Evolutionary conservation across 2,888 invertebrate species (phyloP), one percentile per base, ranked within the genome.

Genomic region (Crepidodera aurea): DNA sequence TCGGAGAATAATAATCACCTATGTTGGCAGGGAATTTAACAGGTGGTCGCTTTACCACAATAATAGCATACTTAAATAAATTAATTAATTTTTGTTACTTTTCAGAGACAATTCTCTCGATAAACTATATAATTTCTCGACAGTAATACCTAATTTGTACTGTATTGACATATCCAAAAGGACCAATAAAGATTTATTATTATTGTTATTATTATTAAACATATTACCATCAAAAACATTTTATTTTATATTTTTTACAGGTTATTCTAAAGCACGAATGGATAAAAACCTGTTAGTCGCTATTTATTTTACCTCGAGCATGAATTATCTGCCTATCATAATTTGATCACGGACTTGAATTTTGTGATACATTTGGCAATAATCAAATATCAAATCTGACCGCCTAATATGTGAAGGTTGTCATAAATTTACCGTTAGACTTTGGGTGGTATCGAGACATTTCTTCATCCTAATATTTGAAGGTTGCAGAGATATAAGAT

Each of bases 1-100:
- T 60, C 60, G 22, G n/a, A 25, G 60, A 60, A 60, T 55, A 40
- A 50, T 54, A 60, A 40, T 60, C 48, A 27, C 5, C 22, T 1
- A 3, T 8, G 15, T 48, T 19, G 32, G 19, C 12, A 15, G 34
- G 40, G 55, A 50, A 60, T 56, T 42, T 22, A 46, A 46, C 16
- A 39, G 8, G 32, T 42, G 19, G 4, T 10, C 18, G 5, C 10
- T 29, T 6, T 6, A 29, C 5, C 29, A 29, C 10, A 10, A 29
- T 29, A 25, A 3, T 25, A n/a, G n/a, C n/a, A n/a, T n/a, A n/a
- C n/a, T n/a, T n/a, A n/a, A n/a, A n/a, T n/a, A n/a, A n/a, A n/a
- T n/a, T n/a, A n/a, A n/a, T n/a, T n/a, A n/a, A n/a, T n/a, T n/a
- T n/a, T n/a, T n/a, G n/a, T n/a, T n/a, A n/a, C n/a, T n/a, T n/a